Evolutionary conservation across 2,888 invertebrate genomes (phyloP).

Genomic region (Mesoligia furuncula): DNA sequence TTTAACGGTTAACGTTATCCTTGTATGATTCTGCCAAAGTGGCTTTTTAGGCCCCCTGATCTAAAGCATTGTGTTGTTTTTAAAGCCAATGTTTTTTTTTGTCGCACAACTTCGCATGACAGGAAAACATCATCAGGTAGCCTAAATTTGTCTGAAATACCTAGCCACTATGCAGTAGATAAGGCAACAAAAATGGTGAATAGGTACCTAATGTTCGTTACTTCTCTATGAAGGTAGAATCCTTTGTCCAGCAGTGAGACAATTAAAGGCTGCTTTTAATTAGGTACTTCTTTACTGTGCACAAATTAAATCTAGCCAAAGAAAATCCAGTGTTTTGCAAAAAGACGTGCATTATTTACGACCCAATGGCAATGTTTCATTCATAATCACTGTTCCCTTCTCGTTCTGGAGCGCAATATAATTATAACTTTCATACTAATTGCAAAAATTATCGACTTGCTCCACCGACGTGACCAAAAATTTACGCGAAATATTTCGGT

Average conservation of each 20-base stretch:
- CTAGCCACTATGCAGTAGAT: neutral
- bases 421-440: constrained; percentile 37
- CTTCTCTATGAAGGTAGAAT: neutral
- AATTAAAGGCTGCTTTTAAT: neutral
- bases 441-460: constrained; percentile 33
- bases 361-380: constrained; percentile 11
- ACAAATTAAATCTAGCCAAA: neutral
- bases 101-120: neutral
- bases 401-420: constrained; percentile 3
- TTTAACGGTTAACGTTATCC: no score
- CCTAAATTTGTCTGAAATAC: neutral
- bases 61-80: no score
- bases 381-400: constrained; percentile 24
- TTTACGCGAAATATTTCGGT: neutral
- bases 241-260: neutral
- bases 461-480: constrained; percentile 7
- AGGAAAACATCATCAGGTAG: neutral
- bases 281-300: neutral
- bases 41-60: no score
- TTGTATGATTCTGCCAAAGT: no score
- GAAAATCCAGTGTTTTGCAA: neutral
- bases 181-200: neutral
- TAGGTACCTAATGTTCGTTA: no score
- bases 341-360: constrained; percentile 16
- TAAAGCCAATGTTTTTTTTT: no score